Percentiles rank a stretch among this genome's conserved stretches.
Evolutionary conservation across 2,888 invertebrate species (phyloP).

Genomic region (Fragum sueziense): DNA sequence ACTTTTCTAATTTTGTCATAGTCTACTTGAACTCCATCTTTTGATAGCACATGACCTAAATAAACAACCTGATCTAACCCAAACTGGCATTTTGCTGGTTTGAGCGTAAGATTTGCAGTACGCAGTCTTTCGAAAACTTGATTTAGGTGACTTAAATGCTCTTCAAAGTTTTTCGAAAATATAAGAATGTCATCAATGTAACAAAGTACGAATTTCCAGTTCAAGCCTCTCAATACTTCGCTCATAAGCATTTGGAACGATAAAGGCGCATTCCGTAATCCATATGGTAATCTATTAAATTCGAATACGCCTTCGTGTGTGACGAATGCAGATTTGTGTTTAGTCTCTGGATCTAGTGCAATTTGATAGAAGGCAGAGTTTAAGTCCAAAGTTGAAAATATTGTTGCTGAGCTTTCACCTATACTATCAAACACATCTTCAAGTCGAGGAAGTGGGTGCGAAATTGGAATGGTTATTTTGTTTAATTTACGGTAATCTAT

Average conservation of each 20-base stretch:
- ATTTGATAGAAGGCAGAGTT: constrained; percentile 51
- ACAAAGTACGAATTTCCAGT: constrained; percentile 57
- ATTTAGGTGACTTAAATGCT: constrained; percentile 52
- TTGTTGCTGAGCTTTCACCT: constrained; percentile 41
- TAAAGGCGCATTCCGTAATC: background rate
- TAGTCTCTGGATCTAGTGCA: constrained; percentile 39
- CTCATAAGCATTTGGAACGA: background rate
- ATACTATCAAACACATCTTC: constrained; percentile 54
- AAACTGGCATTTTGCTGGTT: constrained; percentile 58
- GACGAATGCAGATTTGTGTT: constrained; percentile 49
- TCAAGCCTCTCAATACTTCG: constrained; percentile 26
- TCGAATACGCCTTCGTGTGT: no score
- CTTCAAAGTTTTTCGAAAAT: constrained; percentile 51
- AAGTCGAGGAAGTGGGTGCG: constrained; percentile 59
- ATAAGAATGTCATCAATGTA: constrained; percentile 61
- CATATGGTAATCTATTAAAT: background rate
- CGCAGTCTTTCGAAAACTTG: constrained; percentile 41
- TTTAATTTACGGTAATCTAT: no score
- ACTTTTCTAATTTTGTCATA: constrained; percentile 50
- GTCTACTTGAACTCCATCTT: constrained; percentile 60
- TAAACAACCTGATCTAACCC: constrained; percentile 25
- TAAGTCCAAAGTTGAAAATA: constrained; percentile 49
- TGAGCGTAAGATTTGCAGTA: constrained; percentile 39
- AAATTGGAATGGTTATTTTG: constrained; percentile 50
- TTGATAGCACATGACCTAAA: constrained; percentile 34